These are phyloP conservation scores for Dendronephthya gigantea DNA, from an alignment of 64 coral and sea anemone genomes.

Conservation along the genomic window DNA sequence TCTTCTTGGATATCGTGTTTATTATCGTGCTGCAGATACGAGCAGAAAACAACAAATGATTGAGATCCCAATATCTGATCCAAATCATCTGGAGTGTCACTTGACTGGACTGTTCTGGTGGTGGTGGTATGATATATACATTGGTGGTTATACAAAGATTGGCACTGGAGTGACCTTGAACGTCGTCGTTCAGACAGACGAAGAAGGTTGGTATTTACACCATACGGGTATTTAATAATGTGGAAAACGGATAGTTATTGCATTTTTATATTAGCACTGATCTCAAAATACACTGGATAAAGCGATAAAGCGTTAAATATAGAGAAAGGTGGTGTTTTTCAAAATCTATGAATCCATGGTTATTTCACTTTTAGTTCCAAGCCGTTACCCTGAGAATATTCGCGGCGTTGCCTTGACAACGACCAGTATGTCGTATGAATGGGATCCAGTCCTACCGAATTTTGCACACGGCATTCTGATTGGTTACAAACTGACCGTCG, in stretches of 20 bases:
- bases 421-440: neutral
- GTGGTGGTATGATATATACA: neutral
- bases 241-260: too few relatives aligned
- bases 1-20: neutral
- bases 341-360: too few relatives aligned
- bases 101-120: neutral
- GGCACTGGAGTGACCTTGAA: neutral
- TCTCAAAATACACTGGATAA: too few relatives aligned
- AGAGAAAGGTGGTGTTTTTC: neutral
- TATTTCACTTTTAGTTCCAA: constrained; percentile 6
- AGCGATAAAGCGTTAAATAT: too few relatives aligned
- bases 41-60: neutral
- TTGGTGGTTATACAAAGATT: neutral
- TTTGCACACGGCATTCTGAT: constrained; percentile 8
- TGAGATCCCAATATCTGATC: neutral
- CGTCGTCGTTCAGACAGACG: neutral
- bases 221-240: too few relatives aligned
- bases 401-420: neutral
- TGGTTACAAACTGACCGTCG: neutral
- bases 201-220: neutral
- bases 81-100: neutral
- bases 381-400: constrained; percentile 18
- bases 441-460: neutral
- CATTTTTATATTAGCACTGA: too few relatives aligned
- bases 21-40: neutral